phyloP scores from a whole-genome alignment of 2,113 vertebrate species.

The Melanerpes formicivorus region DNA sequence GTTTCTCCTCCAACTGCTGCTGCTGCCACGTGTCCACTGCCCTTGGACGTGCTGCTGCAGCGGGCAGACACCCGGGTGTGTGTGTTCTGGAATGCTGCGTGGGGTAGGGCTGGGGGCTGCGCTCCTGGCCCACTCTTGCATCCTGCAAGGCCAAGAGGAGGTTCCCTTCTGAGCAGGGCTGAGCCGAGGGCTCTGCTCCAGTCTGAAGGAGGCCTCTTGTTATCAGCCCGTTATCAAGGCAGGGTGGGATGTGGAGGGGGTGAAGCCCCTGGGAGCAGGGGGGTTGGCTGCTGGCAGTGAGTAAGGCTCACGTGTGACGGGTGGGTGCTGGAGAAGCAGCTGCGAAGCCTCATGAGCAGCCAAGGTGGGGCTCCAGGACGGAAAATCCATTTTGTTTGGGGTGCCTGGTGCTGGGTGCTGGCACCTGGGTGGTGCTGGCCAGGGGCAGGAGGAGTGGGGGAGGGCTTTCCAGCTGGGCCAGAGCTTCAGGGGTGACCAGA shows the following conservation, averaged over 20 bases:
- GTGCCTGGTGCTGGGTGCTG: background rate
- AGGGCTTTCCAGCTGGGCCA: background rate
- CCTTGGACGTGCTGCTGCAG: background rate
- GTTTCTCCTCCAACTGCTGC: background rate
- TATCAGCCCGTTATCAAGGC: background rate
- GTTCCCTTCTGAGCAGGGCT: fast-evolving
- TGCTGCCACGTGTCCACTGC: background rate
- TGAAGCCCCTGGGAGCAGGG: background rate
- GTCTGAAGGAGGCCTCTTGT: background rate
- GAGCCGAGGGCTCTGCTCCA: background rate
- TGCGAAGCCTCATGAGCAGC: background rate
- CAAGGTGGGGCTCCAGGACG: background rate
- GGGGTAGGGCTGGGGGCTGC: fast-evolving
- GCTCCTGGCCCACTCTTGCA: background rate
- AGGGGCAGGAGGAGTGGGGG: background rate
- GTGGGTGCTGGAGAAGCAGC: background rate
- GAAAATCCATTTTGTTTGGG: background rate
- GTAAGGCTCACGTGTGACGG: background rate
- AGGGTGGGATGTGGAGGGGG: background rate
- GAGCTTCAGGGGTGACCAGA: background rate
- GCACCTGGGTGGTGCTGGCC: background rate
- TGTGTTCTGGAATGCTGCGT: background rate
- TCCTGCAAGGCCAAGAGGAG: background rate
- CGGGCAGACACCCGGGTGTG: fast-evolving
- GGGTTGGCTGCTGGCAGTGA: background rate